Percentiles rank a stretch among this genome's conserved stretches.
Evolutionary conservation across 2,113 vertebrate genomes (phyloP).

Genomic region (Centropristis striata): DNA sequence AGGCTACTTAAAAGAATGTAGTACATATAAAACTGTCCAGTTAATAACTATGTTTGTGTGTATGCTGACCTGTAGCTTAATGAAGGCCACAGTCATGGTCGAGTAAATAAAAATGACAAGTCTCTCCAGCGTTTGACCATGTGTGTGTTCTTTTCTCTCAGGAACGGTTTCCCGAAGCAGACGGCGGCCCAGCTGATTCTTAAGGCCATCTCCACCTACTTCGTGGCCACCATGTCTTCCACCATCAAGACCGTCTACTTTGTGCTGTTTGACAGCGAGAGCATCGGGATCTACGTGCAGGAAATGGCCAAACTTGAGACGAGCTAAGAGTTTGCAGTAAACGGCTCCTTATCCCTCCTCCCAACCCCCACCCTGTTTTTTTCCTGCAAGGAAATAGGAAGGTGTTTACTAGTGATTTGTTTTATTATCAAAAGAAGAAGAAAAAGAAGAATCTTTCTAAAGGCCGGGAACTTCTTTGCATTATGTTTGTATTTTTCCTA

Average conservation of each 20-base stretch:
- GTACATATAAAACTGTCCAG: neutral
- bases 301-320: constrained; percentile 98
- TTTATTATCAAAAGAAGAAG: constrained; percentile 78
- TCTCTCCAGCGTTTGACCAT: neutral
- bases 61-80: neutral
- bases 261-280: constrained; percentile 98
- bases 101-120: neutral
- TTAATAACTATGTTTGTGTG: neutral
- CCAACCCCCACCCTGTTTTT: neutral
- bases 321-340: constrained; percentile 83
- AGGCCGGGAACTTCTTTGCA: constrained; percentile 75
- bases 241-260: constrained; percentile 99
- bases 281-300: constrained; percentile 99
- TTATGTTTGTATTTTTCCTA: constrained; percentile 78
- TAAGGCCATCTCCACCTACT: constrained; percentile 98
- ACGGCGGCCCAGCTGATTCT: constrained; percentile 98
- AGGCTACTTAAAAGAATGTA: no score
- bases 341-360: neutral
- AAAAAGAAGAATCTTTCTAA: constrained; percentile 78
- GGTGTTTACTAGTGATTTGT: constrained; percentile 57
- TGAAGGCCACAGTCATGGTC: neutral
- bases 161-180: constrained; percentile 98
- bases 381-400: constrained; percentile 44
- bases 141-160: constrained; percentile 59
- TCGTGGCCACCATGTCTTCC: constrained; percentile 98